These are phyloP conservation scores for Halocynthia aurantium DNA, from an alignment of 23 tunicate species.

Conservation along the genomic window DNA sequence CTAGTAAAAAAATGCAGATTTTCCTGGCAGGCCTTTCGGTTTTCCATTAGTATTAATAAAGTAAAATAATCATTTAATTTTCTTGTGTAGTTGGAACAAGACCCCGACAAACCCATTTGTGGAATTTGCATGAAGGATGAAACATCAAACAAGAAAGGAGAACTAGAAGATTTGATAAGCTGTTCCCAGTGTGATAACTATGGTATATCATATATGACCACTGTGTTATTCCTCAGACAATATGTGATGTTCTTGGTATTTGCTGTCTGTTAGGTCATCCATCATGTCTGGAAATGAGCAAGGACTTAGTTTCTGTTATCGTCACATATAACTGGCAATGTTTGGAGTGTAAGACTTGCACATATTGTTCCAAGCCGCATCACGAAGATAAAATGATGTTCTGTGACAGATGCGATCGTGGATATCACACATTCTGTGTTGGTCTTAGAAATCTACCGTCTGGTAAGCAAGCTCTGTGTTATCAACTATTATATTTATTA, in stretches of 20 bases:
- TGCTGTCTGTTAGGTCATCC: constrained; percentile 56
- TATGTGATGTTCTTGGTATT: not conserved
- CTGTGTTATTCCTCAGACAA: not conserved
- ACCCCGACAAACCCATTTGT: constrained; percentile 45
- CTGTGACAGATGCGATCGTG: constrained; percentile 96
- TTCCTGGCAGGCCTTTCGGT: too few species aligned
- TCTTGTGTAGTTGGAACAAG: constrained; percentile 13
- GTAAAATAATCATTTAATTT: too few species aligned
- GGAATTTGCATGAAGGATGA: constrained; percentile 78
- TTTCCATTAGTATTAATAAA: too few species aligned
- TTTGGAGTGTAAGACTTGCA: constrained; percentile 97
- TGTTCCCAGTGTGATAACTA: constrained; percentile 96
- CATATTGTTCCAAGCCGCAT: constrained; percentile 85
- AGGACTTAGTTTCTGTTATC: constrained; percentile 77
- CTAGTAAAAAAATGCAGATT: too few species aligned
- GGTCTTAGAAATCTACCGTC: constrained; percentile 86
- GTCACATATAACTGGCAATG: constrained; percentile 94
- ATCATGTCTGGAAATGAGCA: constrained; percentile 81
- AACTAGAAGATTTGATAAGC: constrained; percentile 65
- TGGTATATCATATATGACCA: constrained; percentile 24
- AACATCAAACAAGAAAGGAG: constrained; percentile 71
- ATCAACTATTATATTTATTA: not conserved
- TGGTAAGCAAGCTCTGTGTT: constrained; percentile 30
- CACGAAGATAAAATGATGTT: constrained; percentile 98
- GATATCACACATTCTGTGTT: constrained; percentile 97